phyloP scores from a whole-genome alignment of 2,888 invertebrate genomes.

The Dicyrtoma fusca region DNA sequence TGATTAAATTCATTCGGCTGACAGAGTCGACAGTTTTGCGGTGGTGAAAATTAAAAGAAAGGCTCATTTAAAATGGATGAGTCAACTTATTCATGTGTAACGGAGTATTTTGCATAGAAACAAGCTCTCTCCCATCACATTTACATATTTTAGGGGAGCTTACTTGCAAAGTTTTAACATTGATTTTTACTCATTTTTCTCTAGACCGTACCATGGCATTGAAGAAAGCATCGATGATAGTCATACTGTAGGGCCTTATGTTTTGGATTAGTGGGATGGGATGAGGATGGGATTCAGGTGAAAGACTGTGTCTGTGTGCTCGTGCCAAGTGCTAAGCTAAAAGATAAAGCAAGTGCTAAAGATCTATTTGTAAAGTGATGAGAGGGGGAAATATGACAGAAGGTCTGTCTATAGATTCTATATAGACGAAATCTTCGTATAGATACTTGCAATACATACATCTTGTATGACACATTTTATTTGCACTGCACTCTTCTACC shows the following conservation, averaged over 20 bases:
- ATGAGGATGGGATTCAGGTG: background rate
- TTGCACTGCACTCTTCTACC: background rate
- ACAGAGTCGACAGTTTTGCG: background rate
- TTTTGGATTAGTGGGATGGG: no score
- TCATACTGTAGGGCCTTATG: no score
- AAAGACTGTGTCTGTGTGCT: background rate
- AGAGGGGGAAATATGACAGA: no score
- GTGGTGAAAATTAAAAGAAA: slow-evolving; percentile 9
- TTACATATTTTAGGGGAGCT: background rate
- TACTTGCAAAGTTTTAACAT: slow-evolving; percentile 1
- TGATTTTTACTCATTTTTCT: background rate
- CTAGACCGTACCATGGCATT: background rate
- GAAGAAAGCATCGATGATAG: no score
- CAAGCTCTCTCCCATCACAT: background rate
- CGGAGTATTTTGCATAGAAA: slow-evolving; percentile 7
- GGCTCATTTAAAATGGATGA: slow-evolving; percentile 28
- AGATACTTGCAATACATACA: no score
- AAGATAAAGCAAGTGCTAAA: no score
- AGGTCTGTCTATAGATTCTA: no score
- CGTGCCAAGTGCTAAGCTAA: background rate
- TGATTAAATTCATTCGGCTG: slow-evolving; percentile 26
- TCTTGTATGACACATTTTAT: background rate
- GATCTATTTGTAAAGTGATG: no score
- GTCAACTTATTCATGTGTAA: slow-evolving; percentile 6
- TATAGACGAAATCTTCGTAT: no score